phyloP scores from a whole-genome alignment of 2,797 vertebrate genomes.

The Chrysocyon brachyurus region DNA sequence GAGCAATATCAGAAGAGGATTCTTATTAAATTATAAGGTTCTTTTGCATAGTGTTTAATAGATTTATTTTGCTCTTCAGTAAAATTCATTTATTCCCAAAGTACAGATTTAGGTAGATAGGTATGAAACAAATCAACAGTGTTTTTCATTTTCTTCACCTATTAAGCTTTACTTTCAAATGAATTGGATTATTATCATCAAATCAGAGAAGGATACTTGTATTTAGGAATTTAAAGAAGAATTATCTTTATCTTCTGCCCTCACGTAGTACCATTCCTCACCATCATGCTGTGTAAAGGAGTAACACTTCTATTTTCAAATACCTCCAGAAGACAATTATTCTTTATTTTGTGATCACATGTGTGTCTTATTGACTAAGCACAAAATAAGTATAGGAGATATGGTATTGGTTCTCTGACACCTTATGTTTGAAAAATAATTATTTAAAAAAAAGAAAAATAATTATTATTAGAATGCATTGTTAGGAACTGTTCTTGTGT shows the following conservation, averaged over 20 bases:
- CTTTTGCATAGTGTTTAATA: neutral
- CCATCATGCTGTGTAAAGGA: neutral
- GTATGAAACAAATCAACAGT: neutral
- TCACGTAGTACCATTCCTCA: neutral
- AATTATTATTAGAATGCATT: neutral
- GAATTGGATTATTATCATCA: neutral
- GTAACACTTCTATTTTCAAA: neutral
- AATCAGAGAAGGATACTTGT: neutral
- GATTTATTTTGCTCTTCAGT: neutral
- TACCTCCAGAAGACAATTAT: neutral
- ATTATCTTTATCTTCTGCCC: neutral
- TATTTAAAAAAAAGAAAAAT: neutral
- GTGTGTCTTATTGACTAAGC: neutral
- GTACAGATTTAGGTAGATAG: neutral
- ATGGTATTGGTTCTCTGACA: neutral
- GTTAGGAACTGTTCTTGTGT: neutral
- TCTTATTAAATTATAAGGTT: neutral
- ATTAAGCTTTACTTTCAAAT: neutral
- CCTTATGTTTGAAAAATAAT: neutral
- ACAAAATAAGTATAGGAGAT: neutral
- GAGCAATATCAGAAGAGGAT: neutral
- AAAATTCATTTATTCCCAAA: neutral
- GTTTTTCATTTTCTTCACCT: neutral
- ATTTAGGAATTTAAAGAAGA: neutral
- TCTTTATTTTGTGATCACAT: neutral